Evolutionary conservation across 2,888 invertebrate genomes (phyloP), one percentile per base, ranked within the genome.

Genomic region (Drosophila hamatofila): DNA sequence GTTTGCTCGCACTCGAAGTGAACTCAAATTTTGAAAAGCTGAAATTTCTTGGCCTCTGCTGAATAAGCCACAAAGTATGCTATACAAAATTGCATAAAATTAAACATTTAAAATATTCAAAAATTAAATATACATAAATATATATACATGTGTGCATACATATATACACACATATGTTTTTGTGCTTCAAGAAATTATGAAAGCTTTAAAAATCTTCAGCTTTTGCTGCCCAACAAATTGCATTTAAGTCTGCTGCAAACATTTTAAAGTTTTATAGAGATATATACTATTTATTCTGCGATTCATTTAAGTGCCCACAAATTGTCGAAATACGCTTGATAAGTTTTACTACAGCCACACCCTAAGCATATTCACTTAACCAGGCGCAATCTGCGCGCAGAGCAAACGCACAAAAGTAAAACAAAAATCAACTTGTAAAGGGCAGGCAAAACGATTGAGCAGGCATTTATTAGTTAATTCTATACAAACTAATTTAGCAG

Each of bases 301-400:
- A 12, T 30, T 12, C 12, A 33, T 49, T 16, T 9, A 1, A 52
- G 9, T 52, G 37, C 35, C 8, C 23, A 5, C 5, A n/a, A 37
- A 52, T 35, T 52, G 16, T 33, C 14, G n/a, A 52, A 35, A 52
- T 35, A 21, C 33, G 21, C 35, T 16, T 23, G 9, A 35, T 52
- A 21, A 37, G 27, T 49, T 44, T 25, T 44, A 55, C 52, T 61
- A 56, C 62, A 75, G 81, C 80, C 80, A 80, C 80, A 78, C 80
- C 80, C 80, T 72, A 70, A 72, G 70, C 72, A 69, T 30, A 61
- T 60, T 68, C 60, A 55, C 41, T 49, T 55, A 49, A 58, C 30
- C 63, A 41, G 49, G 37, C 44, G 14, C 49, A 69, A 49, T 49
- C 54, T 69, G 65, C 59, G 54, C 61, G 61, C 37, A 56, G 51